Conservation (phyloP, 2,888 invertebrate genomes). For the Nasonovia ribisnigri region DNA sequence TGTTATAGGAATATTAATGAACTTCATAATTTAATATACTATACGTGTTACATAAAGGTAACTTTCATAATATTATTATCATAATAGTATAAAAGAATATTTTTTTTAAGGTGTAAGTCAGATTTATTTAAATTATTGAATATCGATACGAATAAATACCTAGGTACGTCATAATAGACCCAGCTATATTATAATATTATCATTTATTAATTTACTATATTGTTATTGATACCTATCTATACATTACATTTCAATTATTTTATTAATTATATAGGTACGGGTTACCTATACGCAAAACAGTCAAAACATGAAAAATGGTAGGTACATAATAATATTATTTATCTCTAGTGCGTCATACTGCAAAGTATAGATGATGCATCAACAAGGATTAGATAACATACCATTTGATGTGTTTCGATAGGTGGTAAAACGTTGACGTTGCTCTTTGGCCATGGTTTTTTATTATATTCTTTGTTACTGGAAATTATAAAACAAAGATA, state of each 20-base stretch:
- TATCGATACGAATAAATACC: not conserved
- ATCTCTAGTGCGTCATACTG: not conserved
- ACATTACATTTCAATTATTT: not conserved
- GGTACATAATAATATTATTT: not conserved
- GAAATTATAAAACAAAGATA: not conserved
- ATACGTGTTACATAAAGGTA: not conserved
- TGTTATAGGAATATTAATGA: not conserved
- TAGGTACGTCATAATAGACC: not conserved
- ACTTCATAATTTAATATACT: not conserved
- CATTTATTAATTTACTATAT: not conserved
- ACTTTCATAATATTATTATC: not conserved
- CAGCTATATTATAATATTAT: not conserved
- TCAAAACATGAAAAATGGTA: not conserved
- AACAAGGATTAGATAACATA: not conserved
- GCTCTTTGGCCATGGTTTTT: conserved; percentile 36
- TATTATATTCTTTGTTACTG: conserved; percentile 4
- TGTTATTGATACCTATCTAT: not conserved
- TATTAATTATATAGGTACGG: not conserved
- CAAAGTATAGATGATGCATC: not conserved
- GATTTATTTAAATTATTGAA: not conserved
- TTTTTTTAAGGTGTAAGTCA: not conserved
- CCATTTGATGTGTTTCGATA: conserved; percentile 51
- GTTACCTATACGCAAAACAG: too few relatives aligned
- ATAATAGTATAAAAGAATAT: not conserved
- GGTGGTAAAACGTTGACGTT: conserved; percentile 48